phyloP scores from a whole-genome alignment of 2,888 invertebrate species.

The Graphium colonna region DNA sequence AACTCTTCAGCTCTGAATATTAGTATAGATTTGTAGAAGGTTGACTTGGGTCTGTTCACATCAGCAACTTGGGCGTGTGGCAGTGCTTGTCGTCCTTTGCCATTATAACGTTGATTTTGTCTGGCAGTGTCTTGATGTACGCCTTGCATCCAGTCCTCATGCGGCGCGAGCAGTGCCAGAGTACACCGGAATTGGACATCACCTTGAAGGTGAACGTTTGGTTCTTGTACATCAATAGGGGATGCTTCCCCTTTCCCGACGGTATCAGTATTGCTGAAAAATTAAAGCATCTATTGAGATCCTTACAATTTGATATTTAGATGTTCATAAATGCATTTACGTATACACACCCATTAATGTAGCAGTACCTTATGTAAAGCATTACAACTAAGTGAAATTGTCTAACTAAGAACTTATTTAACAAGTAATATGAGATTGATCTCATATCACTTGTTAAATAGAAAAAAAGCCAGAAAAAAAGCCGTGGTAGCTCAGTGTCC shows the following conservation, averaged over 20 bases:
- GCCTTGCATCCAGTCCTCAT: conserved; percentile 59
- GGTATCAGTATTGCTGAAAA: conserved; percentile 51
- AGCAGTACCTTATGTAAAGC: too few relatives aligned
- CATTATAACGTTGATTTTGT: conserved; percentile 39
- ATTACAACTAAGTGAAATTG: too few relatives aligned
- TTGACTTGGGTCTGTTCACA: too few relatives aligned
- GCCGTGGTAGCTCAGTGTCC: too few relatives aligned
- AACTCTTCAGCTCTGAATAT: too few relatives aligned
- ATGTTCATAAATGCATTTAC: neutral
- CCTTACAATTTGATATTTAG: too few relatives aligned
- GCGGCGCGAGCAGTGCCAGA: conserved; percentile 61
- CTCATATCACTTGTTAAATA: too few relatives aligned
- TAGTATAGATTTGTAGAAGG: too few relatives aligned
- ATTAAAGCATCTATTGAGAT: neutral
- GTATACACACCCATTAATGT: neutral
- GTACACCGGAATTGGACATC: conserved; percentile 42
- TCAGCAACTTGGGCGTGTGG: conserved; percentile 34
- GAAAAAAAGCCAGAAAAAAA: too few relatives aligned
- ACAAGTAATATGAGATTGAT: too few relatives aligned
- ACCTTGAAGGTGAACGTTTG: conserved; percentile 55
- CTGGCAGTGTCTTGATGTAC: conserved; percentile 45
- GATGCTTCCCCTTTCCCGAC: conserved; percentile 59
- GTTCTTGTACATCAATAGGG: conserved; percentile 50
- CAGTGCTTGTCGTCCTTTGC: conserved; percentile 43
- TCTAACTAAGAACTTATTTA: too few relatives aligned